Percentiles rank a stretch among this genome's conserved stretches.
Conservation (phyloP, 1,140 invertebrate species). For the Monomorium pharaonis region DNA sequence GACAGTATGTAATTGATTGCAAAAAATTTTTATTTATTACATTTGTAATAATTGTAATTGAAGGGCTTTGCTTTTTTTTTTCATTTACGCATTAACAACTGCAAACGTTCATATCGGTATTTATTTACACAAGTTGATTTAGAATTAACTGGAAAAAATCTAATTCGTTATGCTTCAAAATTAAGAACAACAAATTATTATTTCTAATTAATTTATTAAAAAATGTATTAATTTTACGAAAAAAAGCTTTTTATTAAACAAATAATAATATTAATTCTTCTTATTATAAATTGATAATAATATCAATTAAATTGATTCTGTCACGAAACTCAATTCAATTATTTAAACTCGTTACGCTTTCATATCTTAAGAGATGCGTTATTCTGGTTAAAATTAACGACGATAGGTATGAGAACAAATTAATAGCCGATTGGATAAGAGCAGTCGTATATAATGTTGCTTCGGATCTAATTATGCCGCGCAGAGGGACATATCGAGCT, state of each 20-base stretch:
- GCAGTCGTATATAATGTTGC: neutral
- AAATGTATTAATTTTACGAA: neutral
- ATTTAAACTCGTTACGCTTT: neutral
- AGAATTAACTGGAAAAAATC: too few relatives aligned
- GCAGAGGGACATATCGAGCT: neutral
- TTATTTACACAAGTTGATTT: too few relatives aligned
- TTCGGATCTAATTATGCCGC: constrained; percentile 36
- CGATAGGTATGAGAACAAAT: neutral
- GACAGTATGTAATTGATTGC: too few relatives aligned
- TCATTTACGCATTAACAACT: too few relatives aligned
- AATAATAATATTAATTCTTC: too few relatives aligned
- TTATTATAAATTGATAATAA: too few relatives aligned
- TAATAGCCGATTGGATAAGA: constrained; percentile 27
- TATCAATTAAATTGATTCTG: neutral
- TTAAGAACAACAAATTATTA: neutral
- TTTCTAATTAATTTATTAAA: neutral
- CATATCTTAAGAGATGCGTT: neutral
- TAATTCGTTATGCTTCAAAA: neutral
- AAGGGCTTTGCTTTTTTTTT: too few relatives aligned
- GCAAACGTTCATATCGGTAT: too few relatives aligned
- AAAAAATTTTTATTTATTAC: too few relatives aligned
- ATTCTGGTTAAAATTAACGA: constrained; percentile 35
- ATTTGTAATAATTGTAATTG: too few relatives aligned
- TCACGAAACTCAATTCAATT: neutral
- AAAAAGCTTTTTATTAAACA: neutral